Evolutionary conservation across 2,113 vertebrate genomes (phyloP).

Genomic region (Chloebia gouldiae): DNA sequence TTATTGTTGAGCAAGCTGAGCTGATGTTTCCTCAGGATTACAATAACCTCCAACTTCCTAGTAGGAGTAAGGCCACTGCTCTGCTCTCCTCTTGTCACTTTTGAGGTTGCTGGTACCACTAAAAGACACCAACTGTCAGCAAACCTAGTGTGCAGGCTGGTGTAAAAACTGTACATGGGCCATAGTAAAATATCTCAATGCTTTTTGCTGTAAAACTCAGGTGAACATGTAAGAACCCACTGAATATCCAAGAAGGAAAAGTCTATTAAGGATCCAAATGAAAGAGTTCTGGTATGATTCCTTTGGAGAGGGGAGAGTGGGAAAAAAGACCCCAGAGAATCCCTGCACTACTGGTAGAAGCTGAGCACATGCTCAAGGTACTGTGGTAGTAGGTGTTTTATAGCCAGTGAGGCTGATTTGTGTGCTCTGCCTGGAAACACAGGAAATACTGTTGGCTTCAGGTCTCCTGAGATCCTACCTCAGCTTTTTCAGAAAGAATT

Average conservation of each 20-base stretch:
- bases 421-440: background rate
- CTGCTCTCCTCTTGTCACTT: background rate
- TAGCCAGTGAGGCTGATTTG: rapidly evolving
- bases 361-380: background rate
- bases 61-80: background rate
- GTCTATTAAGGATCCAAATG: background rate
- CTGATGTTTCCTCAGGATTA: background rate
- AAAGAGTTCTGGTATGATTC: background rate
- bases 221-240: background rate
- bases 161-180: background rate
- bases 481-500: background rate
- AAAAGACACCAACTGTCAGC: background rate
- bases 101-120: background rate
- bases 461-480: background rate
- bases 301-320: background rate
- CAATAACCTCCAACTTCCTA: background rate
- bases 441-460: background rate
- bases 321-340: rapidly evolving
- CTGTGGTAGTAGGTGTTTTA: too few species aligned
- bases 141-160: background rate
- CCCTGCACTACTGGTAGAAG: background rate
- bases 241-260: background rate
- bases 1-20: background rate
- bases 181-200: background rate
- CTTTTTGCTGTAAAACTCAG: background rate